These are phyloP conservation scores for Nemotelus nigrinus DNA, from an alignment of 2,888 invertebrate species.

Conservation along the genomic window DNA sequence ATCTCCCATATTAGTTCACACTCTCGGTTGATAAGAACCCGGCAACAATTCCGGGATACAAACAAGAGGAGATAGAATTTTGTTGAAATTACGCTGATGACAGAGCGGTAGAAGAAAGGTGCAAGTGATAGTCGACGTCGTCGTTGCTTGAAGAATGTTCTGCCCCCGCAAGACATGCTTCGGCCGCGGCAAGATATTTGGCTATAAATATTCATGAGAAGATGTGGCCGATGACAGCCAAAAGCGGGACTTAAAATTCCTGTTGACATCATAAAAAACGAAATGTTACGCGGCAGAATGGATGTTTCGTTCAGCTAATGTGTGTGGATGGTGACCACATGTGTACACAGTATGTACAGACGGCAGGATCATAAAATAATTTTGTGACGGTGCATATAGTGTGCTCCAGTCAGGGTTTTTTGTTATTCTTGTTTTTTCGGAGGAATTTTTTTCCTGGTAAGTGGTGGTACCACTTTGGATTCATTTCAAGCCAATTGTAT, in stretches of 20 bases:
- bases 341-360: conserved; percentile 1
- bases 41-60: neutral
- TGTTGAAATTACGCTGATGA: neutral
- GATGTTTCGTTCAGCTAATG: neutral
- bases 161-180: neutral
- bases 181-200: neutral
- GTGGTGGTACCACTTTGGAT: too few relatives aligned
- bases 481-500: too few relatives aligned
- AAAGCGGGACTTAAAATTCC: conserved; percentile 26
- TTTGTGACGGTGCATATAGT: conserved; percentile 11
- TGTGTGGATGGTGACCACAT: conserved; percentile 32
- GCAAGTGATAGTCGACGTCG: neutral
- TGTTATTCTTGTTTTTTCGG: too few relatives aligned
- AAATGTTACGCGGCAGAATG: neutral
- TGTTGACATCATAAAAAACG: conserved; percentile 35
- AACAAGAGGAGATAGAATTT: neutral
- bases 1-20: conserved; percentile 17
- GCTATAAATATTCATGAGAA: conserved; percentile 29
- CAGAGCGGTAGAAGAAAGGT: neutral
- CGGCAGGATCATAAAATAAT: conserved; percentile 36
- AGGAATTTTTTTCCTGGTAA: too few relatives aligned
- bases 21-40: neutral
- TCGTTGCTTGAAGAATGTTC: neutral
- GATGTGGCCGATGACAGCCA: conserved; percentile 23
- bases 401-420: too few relatives aligned